Evolutionary conservation across 2,797 vertebrate genomes (phyloP), one percentile per base, ranked within the genome.

Genomic region (Rhinoraja longicauda): DNA sequence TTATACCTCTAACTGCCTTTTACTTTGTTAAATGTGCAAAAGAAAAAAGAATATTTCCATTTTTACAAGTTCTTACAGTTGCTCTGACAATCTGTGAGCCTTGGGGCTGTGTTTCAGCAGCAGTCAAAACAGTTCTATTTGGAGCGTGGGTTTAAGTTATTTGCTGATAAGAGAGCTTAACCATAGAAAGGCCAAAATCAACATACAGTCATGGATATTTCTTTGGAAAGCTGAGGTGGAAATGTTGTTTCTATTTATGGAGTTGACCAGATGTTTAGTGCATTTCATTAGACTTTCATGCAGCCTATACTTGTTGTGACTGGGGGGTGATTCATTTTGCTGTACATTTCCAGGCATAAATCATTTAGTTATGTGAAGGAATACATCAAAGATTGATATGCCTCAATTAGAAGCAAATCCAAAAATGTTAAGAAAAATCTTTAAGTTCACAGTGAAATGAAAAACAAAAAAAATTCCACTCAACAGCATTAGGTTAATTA

Each of bases 401-500:
- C 10, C 13, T n/a, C 72, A 92, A 92, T 92, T 53, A 57, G 36
- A 45, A 53, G 7, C 67, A 53, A 53, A 26, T 24, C 39, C 1
- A 12, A 29, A 57, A 75, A 21, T 75, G 12, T 91, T 91, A 15
- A 75, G 36, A 75, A 90, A 17, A 88, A 75, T 72, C 24, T 73
- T 91, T 91, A 73, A 91, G 12, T 91, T 75, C 72, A 92, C 39
- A 75, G 72, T 57, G 70, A 53, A 75, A 75, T n/a, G 26, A 91
- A 73, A 45, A n/a, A n/a, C n/a, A n/a, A 91, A 73, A 32, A 73
- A 70, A 45, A 73, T 91, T 73, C 32, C 45, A 73, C 70, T 17
- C 39, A 29, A 91, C 57, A 57, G 5, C 39, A 75, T 92, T n/a
- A 45, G 32, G 26, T 92, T 75, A 92, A 92, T 72, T 75, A 73